Percentiles rank a stretch among this genome's conserved stretches.
phyloP scores from a whole-genome alignment of 2,113 vertebrate species.

The Rhabdomys dilectus region DNA sequence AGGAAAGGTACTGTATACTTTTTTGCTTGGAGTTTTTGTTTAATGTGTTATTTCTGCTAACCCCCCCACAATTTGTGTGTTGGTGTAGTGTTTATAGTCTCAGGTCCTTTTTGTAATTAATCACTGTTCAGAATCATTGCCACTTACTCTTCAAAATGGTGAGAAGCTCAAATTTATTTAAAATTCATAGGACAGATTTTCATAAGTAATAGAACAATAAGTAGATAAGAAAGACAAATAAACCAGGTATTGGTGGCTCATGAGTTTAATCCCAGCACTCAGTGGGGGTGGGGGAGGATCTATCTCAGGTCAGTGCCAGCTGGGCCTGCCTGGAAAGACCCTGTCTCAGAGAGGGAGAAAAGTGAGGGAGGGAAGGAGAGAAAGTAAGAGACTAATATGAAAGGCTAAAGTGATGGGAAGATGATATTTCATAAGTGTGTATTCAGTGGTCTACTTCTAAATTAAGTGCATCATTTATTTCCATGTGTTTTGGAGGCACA shows the following conservation, averaged over 20 bases:
- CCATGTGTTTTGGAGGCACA: no score
- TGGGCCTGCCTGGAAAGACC: no score
- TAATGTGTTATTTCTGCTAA: conserved; percentile 2
- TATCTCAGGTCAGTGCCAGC: no score
- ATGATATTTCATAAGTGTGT: background rate
- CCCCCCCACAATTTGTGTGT: background rate
- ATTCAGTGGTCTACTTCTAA: conserved; percentile 16
- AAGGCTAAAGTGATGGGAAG: background rate
- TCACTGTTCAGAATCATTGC: background rate
- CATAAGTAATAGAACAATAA: background rate
- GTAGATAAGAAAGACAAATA: background rate
- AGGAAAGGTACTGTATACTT: conserved; percentile 93
- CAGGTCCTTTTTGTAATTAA: background rate
- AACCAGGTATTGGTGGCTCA: no score
- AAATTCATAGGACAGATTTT: conserved; percentile 5
- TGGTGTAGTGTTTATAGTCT: background rate
- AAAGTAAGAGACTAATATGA: background rate
- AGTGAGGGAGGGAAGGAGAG: no score
- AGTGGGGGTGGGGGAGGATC: no score
- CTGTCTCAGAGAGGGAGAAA: no score
- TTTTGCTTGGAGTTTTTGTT: background rate
- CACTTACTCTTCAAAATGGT: background rate
- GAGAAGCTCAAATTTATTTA: background rate
- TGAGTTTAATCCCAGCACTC: no score
- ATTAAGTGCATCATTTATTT: no score